Base-by-base conservation (phyloP, 2,113 vertebrate species). In the Callipepla squamata region DNA sequence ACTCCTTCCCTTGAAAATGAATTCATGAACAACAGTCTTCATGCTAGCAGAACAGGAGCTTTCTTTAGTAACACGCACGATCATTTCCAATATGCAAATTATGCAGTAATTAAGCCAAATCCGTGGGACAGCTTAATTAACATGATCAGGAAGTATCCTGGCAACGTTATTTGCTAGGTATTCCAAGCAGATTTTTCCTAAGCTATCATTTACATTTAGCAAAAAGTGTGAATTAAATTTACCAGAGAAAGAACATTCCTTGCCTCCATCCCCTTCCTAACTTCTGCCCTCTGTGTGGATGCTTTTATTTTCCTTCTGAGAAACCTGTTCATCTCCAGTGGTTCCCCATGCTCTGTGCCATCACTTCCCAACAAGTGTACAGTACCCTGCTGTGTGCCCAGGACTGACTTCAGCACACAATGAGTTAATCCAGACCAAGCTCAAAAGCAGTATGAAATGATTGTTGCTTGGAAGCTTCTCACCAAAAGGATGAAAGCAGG, bases 81-180 rank as follows among this genome's bases (percentile, higher is more conserved):
- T 65, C 74, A 87, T 83, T 90, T 74, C 90, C 76, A 94, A 76
- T 77, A 96, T 92, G 95, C 85, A 95, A 96, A 93, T 95, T 89
- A 92, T 26, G 79, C 59, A 91, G 95, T 95, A 96, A 98, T 98
- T 97, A 98, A 92, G 88, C 95, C 91, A 87, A 95, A 96, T 97
- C 92, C 91, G 90, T 94, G 96, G 96, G 97, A 97, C 97, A 97
- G 94, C 97, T 97, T 98, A 98, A 98, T 98, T 96, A 97, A 96
- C 96, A 93, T 72, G 94, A 96, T 96, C 95, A 92, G 87, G 90
- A 97, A 83, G 97, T 98, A 97, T 97, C 97, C 97, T 97, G 97
- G 97, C 98, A 98, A 96, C 98, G 87, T 95, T 89, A 96, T 90
- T 93, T 93, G 92, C 90, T 91, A 53, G 75, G 63, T 84, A 89